Evolutionary conservation across 1,140 invertebrate species (phyloP), one percentile per base, ranked within the genome.

Genomic region (Aradophagus sp.): DNA sequence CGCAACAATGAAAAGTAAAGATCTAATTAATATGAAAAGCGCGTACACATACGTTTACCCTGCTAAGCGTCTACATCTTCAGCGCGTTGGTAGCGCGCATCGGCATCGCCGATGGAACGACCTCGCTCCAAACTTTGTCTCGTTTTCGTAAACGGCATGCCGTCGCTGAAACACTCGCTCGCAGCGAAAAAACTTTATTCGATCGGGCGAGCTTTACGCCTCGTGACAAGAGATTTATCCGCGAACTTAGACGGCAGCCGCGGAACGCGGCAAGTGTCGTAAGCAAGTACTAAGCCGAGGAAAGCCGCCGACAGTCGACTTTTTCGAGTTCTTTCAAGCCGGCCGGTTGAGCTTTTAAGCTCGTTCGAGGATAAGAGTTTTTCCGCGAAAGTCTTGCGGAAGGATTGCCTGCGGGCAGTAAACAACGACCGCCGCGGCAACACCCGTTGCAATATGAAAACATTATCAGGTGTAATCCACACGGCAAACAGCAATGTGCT

Each of bases 371-470:
- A 56, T 67, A 70, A 74, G 61, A 74, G 66, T 44, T 62, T 56
- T 58, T 56, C 45, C 47, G 61, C 45, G 27, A 62, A 72, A 71
- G 73, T 63, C 67, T 68, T 61, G 61, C 39, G 29, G 56, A 68
- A 41, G 71, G 56, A 62, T 73, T 65, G 52, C 68, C 62, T 70
- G 41, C n/a, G n/a, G 59, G 56, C 53, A 65, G 65, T 52, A 71
- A 73, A 67, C 62, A 68, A 75, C 52, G 73, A 65, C 63, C 53
- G 61, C 50, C 42, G 50, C 66, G 55, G 66, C 62, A 75, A 73
- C 73, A 75, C 45, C 50, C 73, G 69, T 58, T 61, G 69, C 69
- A 69, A 75, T 72, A 75, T 75, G 73, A 75, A 75, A 75, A 75
- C 68, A 75, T 75, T 72, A 69, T 74, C 69, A 72, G 65, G 56